A percentile compares a stretch with the other conserved stretches of the same genome.
Evolutionary conservation across 1,140 invertebrate genomes (phyloP).

Genomic region (Diprion similis): DNA sequence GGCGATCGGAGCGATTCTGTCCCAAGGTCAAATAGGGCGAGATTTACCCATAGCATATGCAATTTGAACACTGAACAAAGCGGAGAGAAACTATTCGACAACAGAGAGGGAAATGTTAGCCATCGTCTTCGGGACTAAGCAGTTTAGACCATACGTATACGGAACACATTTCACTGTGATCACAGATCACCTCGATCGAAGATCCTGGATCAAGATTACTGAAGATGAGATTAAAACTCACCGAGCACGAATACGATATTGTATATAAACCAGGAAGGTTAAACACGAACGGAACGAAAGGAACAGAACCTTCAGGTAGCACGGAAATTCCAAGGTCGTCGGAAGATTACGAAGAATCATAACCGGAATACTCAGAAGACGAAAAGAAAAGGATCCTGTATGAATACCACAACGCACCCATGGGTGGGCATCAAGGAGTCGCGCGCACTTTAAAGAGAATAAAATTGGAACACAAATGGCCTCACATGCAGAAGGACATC

Average conservation of each 20-base stretch:
- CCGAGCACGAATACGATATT: constrained; percentile 24
- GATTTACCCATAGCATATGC: constrained; percentile 38
- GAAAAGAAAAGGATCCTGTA: constrained; percentile 8
- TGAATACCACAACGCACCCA: constrained; percentile 15
- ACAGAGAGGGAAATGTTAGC: constrained; percentile 28
- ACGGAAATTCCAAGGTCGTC: constrained; percentile 20
- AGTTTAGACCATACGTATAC: constrained; percentile 59
- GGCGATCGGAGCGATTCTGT: constrained; percentile 35
- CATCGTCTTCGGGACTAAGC: constrained; percentile 53
- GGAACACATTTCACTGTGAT: constrained; percentile 56
- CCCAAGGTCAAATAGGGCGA: constrained; percentile 25
- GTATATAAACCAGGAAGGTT: constrained; percentile 21
- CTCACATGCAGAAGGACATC: not conserved
- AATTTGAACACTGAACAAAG: constrained; percentile 34
- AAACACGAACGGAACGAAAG: constrained; percentile 21
- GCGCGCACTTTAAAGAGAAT: too few species aligned
- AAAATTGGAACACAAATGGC: constrained; percentile 19
- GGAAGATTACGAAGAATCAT: too few species aligned
- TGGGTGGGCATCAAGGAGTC: constrained; percentile 16
- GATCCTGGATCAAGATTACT: constrained; percentile 29
- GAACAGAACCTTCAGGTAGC: constrained; percentile 30
- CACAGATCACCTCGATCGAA: constrained; percentile 60
- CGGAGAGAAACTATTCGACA: constrained; percentile 36
- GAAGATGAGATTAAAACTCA: constrained; percentile 25
- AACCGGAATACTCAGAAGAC: too few species aligned